Conservation (phyloP, 2,113 vertebrate species). For the Ochotona princeps region DNA sequence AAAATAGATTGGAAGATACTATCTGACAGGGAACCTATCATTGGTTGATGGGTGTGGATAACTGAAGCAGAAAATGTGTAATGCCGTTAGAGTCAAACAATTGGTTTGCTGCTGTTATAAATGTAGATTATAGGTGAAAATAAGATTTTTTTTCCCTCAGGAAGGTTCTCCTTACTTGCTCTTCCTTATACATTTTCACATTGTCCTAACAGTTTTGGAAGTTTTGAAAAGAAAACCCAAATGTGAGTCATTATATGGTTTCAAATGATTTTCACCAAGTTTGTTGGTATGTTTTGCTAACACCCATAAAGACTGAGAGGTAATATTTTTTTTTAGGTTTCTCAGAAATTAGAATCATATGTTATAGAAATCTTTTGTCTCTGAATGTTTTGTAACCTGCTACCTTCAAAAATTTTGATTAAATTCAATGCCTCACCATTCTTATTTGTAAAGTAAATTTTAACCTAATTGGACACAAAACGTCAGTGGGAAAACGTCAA, state of each 20-base stretch:
- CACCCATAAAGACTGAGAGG: neutral
- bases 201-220: slow-evolving; percentile 66
- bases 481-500: neutral
- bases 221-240: slow-evolving; percentile 57
- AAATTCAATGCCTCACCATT: neutral
- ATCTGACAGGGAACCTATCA: slow-evolving; percentile 67
- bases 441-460: slow-evolving; percentile 25
- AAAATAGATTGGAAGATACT: slow-evolving; percentile 73
- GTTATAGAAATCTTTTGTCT: neutral
- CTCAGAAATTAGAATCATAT: slow-evolving; percentile 32
- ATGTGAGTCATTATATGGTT: neutral
- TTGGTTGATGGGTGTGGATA: slow-evolving; percentile 62
- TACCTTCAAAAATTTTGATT: slow-evolving; percentile 44
- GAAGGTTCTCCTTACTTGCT: slow-evolving; percentile 64
- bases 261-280: neutral
- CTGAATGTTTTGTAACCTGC: slow-evolving; percentile 20
- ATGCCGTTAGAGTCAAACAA: slow-evolving; percentile 75
- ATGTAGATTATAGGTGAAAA: slow-evolving; percentile 72
- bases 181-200: slow-evolving; percentile 70
- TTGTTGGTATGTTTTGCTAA: slow-evolving; percentile 60
- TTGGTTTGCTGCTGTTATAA: slow-evolving; percentile 82
- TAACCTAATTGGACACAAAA: neutral
- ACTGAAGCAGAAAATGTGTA: slow-evolving; percentile 71
- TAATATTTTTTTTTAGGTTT: neutral
- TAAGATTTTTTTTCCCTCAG: slow-evolving; percentile 77